These are phyloP conservation scores for Matsumyia berberina DNA, from an alignment of 2,888 invertebrate genomes.

Conservation along the genomic window DNA sequence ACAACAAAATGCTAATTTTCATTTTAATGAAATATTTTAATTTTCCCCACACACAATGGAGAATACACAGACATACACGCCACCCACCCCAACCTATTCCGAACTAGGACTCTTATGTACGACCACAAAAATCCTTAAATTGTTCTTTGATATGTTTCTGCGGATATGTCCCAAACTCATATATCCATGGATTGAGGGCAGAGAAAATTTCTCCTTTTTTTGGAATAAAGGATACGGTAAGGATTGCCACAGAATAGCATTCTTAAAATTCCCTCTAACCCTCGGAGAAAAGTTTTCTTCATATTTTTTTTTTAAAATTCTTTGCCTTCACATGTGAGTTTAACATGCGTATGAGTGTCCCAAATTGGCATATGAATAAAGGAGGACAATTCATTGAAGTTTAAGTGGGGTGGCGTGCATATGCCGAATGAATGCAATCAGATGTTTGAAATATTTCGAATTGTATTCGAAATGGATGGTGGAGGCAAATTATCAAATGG, in stretches of 20 bases:
- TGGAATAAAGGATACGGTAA: background rate
- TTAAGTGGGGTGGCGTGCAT: background rate
- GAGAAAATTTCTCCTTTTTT: too few species aligned
- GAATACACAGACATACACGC: too few species aligned
- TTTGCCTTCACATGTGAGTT: background rate
- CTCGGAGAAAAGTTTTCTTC: constrained; percentile 13
- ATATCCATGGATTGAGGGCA: too few species aligned
- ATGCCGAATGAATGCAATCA: too few species aligned
- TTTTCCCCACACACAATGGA: background rate
- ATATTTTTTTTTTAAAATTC: constrained; percentile 10
- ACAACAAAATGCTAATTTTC: constrained; percentile 35
- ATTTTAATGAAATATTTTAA: constrained; percentile 50
- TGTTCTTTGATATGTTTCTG: constrained; percentile 51
- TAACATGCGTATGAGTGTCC: constrained; percentile 10
- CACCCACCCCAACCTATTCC: constrained; percentile 10
- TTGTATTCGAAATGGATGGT: too few species aligned
- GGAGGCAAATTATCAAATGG: too few species aligned
- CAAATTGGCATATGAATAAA: constrained; percentile 13
- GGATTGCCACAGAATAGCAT: constrained; percentile 45
- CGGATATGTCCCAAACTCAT: constrained; percentile 25
- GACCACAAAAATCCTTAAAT: constrained; percentile 54
- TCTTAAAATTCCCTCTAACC: constrained; percentile 21
- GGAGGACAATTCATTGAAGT: constrained; percentile 4
- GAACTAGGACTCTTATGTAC: constrained; percentile 24
- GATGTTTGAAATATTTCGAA: too few species aligned